Base-by-base conservation (phyloP, 2,113 vertebrate genomes). In the Microcebus griseorufus region DNA sequence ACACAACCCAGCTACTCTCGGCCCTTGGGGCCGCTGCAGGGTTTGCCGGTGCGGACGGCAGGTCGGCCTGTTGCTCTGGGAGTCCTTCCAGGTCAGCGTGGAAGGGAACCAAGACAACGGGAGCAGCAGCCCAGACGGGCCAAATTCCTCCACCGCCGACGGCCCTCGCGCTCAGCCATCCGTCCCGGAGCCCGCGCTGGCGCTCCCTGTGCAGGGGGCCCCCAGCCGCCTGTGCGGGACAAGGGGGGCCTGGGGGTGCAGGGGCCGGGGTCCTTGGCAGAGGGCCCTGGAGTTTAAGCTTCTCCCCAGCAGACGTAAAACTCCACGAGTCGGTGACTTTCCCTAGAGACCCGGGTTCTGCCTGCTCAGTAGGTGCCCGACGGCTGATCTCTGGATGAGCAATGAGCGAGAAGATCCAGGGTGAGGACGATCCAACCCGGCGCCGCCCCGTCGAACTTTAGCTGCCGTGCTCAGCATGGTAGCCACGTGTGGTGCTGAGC, bases 191-290 rank as follows among this genome's bases (percentile, higher is more conserved):
- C 81, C 1, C 0, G 39, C 23, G 69, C 55, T 9, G 37, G 42
- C 0, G 0, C 75, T 3, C 2, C 17, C 0, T 11, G 29, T 75
- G 45, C 9, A 11, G 3, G 45, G 29, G 29, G 27, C 22, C 82
- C 51, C 23, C 3, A 0, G 16, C 11, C 0, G 32, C 25, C 90
- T 7, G 12, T 2, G 1, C 2, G 9, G 11, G 1, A 20, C 12
- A 22, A 70, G 62, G 2, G 64, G 17, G 22, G 2, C 1, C 23
- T 0, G 0, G 37, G 9, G 39, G 9, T 1, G 2, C 0, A 8
- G 18, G 11, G 17, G 51, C 48, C 20, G 7, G 29, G 29, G 64
- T 3, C 37, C 78, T 53, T 1, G 2, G 34, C 0, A 20, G 62
- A 13, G 9, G 65, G 72, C 14, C 64, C 69, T 25, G 3, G 45